These are phyloP conservation scores for Drosophila sproati DNA, from an alignment of 1,140 invertebrate genomes.

Conservation along the genomic window DNA sequence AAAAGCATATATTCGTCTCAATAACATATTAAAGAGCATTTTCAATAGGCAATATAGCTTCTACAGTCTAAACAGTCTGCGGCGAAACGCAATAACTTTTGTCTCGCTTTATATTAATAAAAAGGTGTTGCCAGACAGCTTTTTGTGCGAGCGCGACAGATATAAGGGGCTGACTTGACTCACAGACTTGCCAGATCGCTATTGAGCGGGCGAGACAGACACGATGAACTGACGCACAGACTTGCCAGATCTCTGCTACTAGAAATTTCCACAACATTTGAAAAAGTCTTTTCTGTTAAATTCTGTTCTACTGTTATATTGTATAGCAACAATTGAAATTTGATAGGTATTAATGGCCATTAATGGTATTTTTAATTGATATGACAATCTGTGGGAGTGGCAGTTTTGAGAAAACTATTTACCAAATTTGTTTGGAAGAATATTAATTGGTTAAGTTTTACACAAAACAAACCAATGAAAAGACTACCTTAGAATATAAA, in stretches of 20 bases:
- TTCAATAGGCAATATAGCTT: background rate
- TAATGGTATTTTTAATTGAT: no score
- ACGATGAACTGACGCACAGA: background rate
- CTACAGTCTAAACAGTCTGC: background rate
- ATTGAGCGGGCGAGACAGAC: slow-evolving; percentile 7
- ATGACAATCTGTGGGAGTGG: no score
- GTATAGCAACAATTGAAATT: background rate
- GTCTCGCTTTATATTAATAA: background rate
- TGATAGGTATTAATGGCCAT: background rate
- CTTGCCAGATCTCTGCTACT: slow-evolving; percentile 26
- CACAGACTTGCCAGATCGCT: background rate
- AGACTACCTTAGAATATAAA: no score
- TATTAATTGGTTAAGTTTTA: no score
- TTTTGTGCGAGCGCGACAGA: background rate
- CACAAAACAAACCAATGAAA: no score
- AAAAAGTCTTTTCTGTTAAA: background rate
- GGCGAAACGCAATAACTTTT: background rate
- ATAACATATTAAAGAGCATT: no score
- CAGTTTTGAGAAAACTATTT: no score
- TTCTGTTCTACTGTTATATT: slow-evolving; percentile 30
- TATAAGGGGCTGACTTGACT: background rate
- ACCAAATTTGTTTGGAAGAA: no score
- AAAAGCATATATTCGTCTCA: no score
- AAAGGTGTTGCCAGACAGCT: no score
- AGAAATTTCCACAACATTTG: slow-evolving; percentile 28